Percentiles rank a stretch among this genome's conserved stretches.
Conservation (phyloP, 2,888 invertebrate species). For the Carpatolechia fugitivella region DNA sequence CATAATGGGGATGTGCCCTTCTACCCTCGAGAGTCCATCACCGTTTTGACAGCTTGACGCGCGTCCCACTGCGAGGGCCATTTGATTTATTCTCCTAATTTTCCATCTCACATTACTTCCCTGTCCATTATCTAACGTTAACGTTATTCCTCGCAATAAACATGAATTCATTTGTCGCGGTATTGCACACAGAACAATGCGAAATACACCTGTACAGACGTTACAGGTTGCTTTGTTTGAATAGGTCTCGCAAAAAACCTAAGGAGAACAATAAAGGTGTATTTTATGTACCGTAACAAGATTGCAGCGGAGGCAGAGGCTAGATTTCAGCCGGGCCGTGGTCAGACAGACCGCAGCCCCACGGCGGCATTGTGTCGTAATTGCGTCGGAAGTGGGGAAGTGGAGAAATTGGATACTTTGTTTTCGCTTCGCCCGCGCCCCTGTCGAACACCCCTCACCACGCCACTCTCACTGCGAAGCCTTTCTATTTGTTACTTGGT, state of each 20-base stretch:
- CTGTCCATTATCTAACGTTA: conserved; percentile 26
- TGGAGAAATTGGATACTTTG: conserved; percentile 72
- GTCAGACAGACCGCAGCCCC: conserved; percentile 57
- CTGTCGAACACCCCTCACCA: conserved; percentile 31
- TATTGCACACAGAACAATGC: conserved; percentile 22
- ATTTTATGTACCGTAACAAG: conserved; percentile 71
- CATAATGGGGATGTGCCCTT: conserved; percentile 38
- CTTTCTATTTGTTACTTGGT: conserved; percentile 65
- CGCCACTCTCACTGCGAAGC: conserved; percentile 49
- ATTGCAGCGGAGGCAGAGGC: conserved; percentile 58
- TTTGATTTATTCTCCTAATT: conserved; percentile 24
- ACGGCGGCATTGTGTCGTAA: conserved; percentile 63
- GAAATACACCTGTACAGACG: conserved; percentile 17
- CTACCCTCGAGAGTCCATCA: conserved; percentile 23
- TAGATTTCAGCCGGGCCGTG: conserved; percentile 63
- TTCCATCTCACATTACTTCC: conserved; percentile 21
- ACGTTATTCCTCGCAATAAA: conserved; percentile 17
- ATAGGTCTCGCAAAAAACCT: conserved; percentile 60
- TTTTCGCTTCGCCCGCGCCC: conserved; percentile 50
- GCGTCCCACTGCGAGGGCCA: conserved; percentile 21
- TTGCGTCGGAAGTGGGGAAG: conserved; percentile 73
- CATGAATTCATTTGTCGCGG: conserved; percentile 20
- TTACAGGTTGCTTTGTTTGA: conserved; percentile 54
- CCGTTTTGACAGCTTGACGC: conserved; percentile 26
- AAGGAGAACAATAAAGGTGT: conserved; percentile 57